These are phyloP conservation scores for Drosophila meridiana DNA, from an alignment of 2,888 invertebrate species.

Conservation along the genomic window DNA sequence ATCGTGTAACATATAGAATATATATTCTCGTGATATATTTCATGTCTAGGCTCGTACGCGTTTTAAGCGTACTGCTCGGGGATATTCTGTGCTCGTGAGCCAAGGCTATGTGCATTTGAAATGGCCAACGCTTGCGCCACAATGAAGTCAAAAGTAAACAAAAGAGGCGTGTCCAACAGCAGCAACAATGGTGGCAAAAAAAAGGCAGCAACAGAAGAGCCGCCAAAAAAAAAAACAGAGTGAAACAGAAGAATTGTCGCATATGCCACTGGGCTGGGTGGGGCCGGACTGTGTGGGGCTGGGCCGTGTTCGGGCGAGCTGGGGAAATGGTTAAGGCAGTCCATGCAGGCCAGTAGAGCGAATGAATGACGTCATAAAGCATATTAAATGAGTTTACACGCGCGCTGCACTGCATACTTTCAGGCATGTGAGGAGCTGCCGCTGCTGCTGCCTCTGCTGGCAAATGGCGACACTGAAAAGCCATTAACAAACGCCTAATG, in stretches of 20 bases:
- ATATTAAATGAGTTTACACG: conserved; percentile 74
- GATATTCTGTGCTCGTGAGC: conserved; percentile 32
- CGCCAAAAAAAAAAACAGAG: conserved; percentile 10
- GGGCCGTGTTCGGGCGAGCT: conserved; percentile 26
- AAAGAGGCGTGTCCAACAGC: conserved; percentile 59
- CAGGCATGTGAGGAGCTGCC: conserved; percentile 37
- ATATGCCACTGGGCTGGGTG: conserved; percentile 24
- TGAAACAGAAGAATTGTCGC: conserved; percentile 42
- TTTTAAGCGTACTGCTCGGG: conserved; percentile 30
- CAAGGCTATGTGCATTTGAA: conserved; percentile 74
- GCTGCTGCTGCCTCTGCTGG: conserved; percentile 19
- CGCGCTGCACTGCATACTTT: conserved; percentile 57
- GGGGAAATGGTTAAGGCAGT: conserved; percentile 37
- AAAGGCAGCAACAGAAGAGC: conserved; percentile 34
- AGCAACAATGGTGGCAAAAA: conserved; percentile 32
- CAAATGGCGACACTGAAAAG: conserved; percentile 75
- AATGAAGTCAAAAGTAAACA: conserved; percentile 64
- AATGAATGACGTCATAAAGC: conserved; percentile 76
- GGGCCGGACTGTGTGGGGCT: conserved; percentile 12
- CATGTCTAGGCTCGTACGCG: conserved; percentile 18
- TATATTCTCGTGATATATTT: conserved; percentile 11
- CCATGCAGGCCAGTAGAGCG: conserved; percentile 31
- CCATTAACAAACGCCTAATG: conserved; percentile 80
- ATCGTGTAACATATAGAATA: background rate
- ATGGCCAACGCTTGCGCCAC: conserved; percentile 66